These are phyloP conservation scores for Tichodroma muraria DNA, from an alignment of 2,113 vertebrate species.

Conservation along the genomic window DNA sequence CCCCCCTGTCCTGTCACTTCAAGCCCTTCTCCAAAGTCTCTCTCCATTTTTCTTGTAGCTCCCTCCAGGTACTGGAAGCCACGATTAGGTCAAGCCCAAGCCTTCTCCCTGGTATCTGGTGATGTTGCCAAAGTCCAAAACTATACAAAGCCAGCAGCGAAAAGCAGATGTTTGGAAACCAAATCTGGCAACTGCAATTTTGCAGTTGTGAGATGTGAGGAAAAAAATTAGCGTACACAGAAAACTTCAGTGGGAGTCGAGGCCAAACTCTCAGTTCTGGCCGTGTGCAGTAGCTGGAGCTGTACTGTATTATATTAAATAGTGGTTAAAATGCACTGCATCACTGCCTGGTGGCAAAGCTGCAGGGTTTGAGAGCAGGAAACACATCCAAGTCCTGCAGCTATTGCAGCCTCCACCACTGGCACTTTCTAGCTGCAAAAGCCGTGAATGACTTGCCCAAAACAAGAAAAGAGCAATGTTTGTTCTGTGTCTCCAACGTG, in stretches of 20 bases:
- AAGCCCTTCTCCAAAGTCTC: neutral
- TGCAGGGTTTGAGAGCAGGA: neutral
- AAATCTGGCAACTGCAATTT: neutral
- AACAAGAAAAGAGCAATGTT: accelerated
- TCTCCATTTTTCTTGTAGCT: neutral
- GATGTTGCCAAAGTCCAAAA: neutral
- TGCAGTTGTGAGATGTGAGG: neutral
- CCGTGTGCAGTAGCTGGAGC: neutral
- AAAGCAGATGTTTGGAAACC: neutral
- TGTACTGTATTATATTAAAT: neutral
- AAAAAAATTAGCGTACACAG: neutral
- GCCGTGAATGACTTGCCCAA: neutral
- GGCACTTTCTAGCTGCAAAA: neutral
- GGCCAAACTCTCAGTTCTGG: neutral
- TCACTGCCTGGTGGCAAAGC: neutral
- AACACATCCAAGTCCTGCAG: neutral
- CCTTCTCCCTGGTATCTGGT: neutral
- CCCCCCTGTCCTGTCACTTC: neutral
- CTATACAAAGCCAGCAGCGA: neutral
- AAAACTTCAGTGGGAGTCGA: neutral
- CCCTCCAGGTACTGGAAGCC: neutral
- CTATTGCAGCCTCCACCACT: neutral
- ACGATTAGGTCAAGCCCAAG: neutral
- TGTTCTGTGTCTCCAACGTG: neutral
- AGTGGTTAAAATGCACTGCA: neutral